phyloP scores from a whole-genome alignment of 1,140 invertebrate species.

The Aphaenogaster ashmeadi region DNA sequence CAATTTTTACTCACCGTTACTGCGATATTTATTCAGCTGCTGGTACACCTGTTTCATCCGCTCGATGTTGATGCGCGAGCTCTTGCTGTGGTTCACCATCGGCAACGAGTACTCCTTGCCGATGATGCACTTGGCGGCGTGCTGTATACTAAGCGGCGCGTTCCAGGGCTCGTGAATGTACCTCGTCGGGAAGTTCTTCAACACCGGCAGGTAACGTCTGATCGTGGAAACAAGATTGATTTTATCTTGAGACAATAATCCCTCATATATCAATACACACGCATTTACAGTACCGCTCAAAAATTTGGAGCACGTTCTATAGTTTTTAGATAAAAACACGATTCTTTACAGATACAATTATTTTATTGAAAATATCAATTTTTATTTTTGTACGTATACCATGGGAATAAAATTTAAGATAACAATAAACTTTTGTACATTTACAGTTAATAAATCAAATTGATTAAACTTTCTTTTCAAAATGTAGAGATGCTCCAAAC shows the following conservation, averaged over 20 bases:
- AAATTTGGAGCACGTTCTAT: too few species aligned
- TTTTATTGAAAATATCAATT: too few species aligned
- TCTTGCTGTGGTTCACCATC: slow-evolving; percentile 94
- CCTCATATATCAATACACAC: background rate
- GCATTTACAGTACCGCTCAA: background rate
- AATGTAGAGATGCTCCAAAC: too few species aligned
- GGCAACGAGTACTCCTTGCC: slow-evolving; percentile 95
- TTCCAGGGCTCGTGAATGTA: slow-evolving; percentile 97
- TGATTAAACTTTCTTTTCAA: too few species aligned
- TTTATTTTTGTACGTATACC: too few species aligned
- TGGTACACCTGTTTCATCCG: slow-evolving; percentile 96
- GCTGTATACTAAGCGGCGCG: slow-evolving; percentile 93
- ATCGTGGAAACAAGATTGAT: slow-evolving; percentile 34
- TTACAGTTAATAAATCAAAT: too few species aligned
- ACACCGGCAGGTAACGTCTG: slow-evolving; percentile 93
- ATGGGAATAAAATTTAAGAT: too few species aligned
- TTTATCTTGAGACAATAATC: slow-evolving; percentile 2
- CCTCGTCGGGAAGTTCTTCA: slow-evolving; percentile 94
- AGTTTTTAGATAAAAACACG: too few species aligned
- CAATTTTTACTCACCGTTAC: slow-evolving; percentile 78
- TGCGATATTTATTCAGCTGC: slow-evolving; percentile 91
- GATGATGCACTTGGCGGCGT: slow-evolving; percentile 93
- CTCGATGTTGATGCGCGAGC: slow-evolving; percentile 93
- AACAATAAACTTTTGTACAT: too few species aligned
- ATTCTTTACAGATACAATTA: too few species aligned